Evolutionary conservation across 2,888 invertebrate species (phyloP), one percentile per base, ranked within the genome.

Genomic region (Belgica antarctica): DNA sequence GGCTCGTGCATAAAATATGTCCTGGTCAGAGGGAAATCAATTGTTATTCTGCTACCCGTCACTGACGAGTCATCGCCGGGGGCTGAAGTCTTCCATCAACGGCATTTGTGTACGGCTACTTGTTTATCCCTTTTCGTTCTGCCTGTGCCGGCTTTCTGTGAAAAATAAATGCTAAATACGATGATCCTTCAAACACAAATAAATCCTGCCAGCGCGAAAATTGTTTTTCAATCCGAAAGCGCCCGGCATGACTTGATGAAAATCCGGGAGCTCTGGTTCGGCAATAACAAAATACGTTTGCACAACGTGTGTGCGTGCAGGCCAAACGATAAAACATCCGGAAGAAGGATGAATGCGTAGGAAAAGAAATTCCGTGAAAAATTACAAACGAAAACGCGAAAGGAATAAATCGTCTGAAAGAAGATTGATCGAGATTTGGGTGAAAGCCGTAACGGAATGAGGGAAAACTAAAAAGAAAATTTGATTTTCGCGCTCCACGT

Each of bases 161-260:
- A 31, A 31, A 31, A 31, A 31, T 31, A 4, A 41, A 41, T 41
- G 41, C 15, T 31, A 31, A 31, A 31, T 31, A 31, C 41, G 41
- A 41, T 41, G 15, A 41, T 41, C 41, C 41, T 41, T 41, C 41
- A 41, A 41, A 41, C 7, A 57, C 1, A 57, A 63, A 41, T 41
- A 63, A 63, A 63, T 36, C 46, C 41, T 57, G 5, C 17, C 47
- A 10, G 22, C 41, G 63, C 63, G 22, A 10, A 63, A 63, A 63
- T 63, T 63, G 63, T 63, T 63, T 63, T 63, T 36, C 25, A 5
- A 12, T 34, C 19, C 17, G 41, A 41, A 41, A 12, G 41, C 15
- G 4, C 10, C 31, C 15, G 41, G 41, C 15, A n/a, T n/a, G n/a
- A n/a, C 4, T 12, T 41, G 41, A 4, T 10, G 41, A n/a, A 41